Percentiles rank a stretch among this genome's conserved stretches.
Conservation (phyloP, 64 coral and sea anemone species). For the Trachythela sp. region DNA sequence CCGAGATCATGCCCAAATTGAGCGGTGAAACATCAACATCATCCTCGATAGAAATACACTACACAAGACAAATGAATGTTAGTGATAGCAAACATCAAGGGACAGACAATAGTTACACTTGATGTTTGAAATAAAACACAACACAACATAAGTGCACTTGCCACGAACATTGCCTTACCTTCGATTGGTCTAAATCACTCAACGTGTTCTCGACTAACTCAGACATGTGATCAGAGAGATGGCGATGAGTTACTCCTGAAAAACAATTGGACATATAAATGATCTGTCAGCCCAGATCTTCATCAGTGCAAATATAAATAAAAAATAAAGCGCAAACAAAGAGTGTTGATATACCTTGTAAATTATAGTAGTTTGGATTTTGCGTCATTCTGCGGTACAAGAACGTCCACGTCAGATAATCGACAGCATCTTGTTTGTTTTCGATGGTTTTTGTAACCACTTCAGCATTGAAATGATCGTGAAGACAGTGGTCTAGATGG, state of each 20-base stretch:
- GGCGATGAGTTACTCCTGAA: slow-evolving; percentile 8
- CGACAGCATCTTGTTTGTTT: slow-evolving; percentile 96
- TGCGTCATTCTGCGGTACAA: slow-evolving; percentile 95
- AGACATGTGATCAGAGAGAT: slow-evolving; percentile 95
- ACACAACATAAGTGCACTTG: too few relatives aligned
- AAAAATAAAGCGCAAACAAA: not conserved
- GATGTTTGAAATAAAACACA: too few relatives aligned
- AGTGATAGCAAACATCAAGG: not conserved
- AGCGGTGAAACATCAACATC: slow-evolving; percentile 88
- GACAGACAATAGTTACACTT: not conserved
- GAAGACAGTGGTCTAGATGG: slow-evolving; percentile 85
- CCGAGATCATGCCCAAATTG: slow-evolving; percentile 96
- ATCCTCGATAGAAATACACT: slow-evolving; percentile 79
- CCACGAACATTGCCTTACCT: slow-evolving; percentile 42
- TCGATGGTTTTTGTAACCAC: slow-evolving; percentile 95
- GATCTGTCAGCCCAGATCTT: too few relatives aligned
- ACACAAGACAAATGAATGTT: not conserved
- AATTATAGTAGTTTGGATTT: slow-evolving; percentile 96
- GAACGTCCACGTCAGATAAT: slow-evolving; percentile 92
- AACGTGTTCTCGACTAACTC: slow-evolving; percentile 93
- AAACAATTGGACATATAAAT: not conserved
- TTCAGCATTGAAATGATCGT: slow-evolving; percentile 98
- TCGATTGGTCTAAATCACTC: slow-evolving; percentile 88
- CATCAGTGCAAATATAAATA: not conserved
- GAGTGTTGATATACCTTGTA: slow-evolving; percentile 64